A percentile compares a stretch with the other conserved stretches of the same genome.
phyloP scores from a whole-genome alignment of 2,113 vertebrate genomes.

The Spermophilus dauricus region DNA sequence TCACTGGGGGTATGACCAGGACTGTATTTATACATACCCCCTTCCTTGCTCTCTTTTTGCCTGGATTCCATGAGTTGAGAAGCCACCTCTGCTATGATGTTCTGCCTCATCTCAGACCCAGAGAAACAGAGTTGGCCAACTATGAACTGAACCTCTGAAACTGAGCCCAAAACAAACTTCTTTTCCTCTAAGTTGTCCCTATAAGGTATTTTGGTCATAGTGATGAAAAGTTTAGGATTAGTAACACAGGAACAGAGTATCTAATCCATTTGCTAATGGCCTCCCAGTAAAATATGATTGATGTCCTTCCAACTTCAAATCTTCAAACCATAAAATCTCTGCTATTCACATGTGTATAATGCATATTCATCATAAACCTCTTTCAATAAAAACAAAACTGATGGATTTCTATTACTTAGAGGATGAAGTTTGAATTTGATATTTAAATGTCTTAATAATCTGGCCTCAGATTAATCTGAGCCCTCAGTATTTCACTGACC shows the following conservation, averaged over 20 bases:
- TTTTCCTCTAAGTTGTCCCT: no score
- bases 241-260: neutral
- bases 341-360: neutral
- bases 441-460: neutral
- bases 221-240: no score
- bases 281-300: neutral
- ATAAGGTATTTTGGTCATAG: no score
- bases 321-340: neutral
- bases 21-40: no score
- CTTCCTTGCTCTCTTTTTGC: no score
- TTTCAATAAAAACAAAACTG: constrained; percentile 11
- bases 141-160: no score
- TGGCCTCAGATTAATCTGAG: neutral
- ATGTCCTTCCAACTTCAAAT: constrained; percentile 28
- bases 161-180: no score
- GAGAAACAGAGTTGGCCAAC: no score
- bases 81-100: no score
- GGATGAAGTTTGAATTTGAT: neutral
- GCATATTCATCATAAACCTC: neutral
- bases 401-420: neutral
- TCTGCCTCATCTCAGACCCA: no score
- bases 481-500: neutral
- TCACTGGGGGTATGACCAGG: no score
- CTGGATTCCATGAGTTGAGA: no score
- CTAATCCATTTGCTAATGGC: neutral